Evolutionary conservation across 2,113 vertebrate genomes (phyloP).

Genomic region (Phalacrocorax brasilianus): DNA sequence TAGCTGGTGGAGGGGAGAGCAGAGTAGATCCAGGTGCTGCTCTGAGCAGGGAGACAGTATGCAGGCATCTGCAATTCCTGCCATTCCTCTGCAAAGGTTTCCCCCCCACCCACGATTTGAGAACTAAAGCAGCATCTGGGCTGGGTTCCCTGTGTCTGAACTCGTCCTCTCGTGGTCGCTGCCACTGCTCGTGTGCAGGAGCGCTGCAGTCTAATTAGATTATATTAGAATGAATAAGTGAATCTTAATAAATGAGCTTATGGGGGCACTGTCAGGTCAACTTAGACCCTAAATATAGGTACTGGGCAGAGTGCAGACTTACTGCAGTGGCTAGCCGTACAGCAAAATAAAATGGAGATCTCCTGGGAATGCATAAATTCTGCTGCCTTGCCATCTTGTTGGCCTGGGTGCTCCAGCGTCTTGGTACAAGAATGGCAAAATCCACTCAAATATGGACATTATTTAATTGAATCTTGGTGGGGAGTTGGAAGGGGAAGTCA

Average conservation of each 20-base stretch:
- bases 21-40: background rate
- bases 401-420: background rate
- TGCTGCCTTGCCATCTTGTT: background rate
- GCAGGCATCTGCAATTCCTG: background rate
- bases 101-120: fast-evolving
- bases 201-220: conserved; percentile 48
- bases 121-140: background rate
- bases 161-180: background rate
- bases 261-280: background rate
- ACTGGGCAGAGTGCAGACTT: background rate
- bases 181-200: background rate
- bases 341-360: background rate
- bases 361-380: background rate
- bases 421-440: background rate
- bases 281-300: conserved; percentile 36
- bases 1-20: background rate
- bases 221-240: conserved; percentile 43
- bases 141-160: background rate
- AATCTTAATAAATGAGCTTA: conserved; percentile 62
- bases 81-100: background rate
- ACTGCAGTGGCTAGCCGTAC: background rate
- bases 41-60: fast-evolving
- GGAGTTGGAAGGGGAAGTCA: background rate
- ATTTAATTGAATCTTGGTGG: background rate
- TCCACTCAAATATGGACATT: background rate